These are phyloP conservation scores for Idaea biselata DNA, from an alignment of 2,888 invertebrate genomes.

Conservation along the genomic window DNA sequence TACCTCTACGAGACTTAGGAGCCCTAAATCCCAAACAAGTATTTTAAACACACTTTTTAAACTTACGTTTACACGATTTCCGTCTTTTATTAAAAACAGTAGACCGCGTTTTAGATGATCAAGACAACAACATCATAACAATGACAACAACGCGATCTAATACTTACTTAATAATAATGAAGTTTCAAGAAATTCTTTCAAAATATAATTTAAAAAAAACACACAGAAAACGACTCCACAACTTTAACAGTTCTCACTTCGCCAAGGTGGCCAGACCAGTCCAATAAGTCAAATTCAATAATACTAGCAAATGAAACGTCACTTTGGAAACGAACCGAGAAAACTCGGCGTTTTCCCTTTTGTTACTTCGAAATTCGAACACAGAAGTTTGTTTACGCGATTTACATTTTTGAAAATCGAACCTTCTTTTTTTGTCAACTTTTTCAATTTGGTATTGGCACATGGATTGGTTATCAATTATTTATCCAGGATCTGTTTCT, in stretches of 20 bases:
- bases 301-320: slow-evolving; percentile 68
- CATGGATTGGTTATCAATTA: no score
- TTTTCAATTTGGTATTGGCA: background rate
- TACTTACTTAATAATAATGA: no score
- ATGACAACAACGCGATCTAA: no score
- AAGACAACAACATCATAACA: no score
- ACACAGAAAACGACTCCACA: slow-evolving; percentile 12
- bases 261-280: slow-evolving; percentile 46
- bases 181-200: background rate
- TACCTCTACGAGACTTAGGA: no score
- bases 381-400: slow-evolving; percentile 20
- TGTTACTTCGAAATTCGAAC: slow-evolving; percentile 7
- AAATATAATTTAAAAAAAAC: background rate
- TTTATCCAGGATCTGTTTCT: no score
- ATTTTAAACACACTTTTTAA: no score
- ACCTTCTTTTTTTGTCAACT: background rate
- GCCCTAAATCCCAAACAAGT: no score
- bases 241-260: slow-evolving; percentile 12
- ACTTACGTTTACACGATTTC: no score
- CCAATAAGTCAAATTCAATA: slow-evolving; percentile 77
- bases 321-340: slow-evolving; percentile 30
- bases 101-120: no score
- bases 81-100: no score
- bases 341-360: slow-evolving; percentile 51
- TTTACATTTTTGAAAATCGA: slow-evolving; percentile 7